phyloP scores from a whole-genome alignment of 2,797 vertebrate species.

The Decapterus maruadsi region DNA sequence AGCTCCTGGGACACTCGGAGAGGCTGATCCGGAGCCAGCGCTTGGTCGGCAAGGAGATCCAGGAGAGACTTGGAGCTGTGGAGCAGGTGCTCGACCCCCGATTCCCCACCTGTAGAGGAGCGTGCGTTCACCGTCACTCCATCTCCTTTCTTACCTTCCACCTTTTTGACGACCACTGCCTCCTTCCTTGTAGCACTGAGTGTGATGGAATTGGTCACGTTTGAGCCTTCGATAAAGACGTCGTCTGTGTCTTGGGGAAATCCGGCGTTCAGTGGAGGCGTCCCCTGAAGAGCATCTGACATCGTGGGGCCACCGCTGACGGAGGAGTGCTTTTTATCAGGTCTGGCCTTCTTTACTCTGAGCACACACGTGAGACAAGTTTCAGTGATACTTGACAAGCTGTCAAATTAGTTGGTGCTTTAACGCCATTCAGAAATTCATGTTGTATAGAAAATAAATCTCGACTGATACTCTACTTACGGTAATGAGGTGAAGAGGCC shows the following conservation, averaged over 20 bases:
- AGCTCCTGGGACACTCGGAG: constrained; percentile 55
- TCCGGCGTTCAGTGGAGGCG: constrained; percentile 66
- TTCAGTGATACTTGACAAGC: background rate
- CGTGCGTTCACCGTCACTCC: constrained; percentile 57
- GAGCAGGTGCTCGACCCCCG: background rate
- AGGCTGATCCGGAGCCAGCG: constrained; percentile 81
- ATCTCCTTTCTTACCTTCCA: constrained; percentile 2
- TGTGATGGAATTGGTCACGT: constrained; percentile 74
- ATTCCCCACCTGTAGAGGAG: constrained; percentile 59
- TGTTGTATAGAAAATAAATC: background rate
- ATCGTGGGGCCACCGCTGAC: background rate
- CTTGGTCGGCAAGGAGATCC: constrained; percentile 88
- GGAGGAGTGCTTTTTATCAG: constrained; percentile 45
- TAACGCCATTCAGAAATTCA: background rate
- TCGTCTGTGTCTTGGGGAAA: constrained; percentile 76
- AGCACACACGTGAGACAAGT: constrained; percentile 1
- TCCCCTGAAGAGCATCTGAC: constrained; percentile 5
- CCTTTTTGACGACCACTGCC: constrained; percentile 77
- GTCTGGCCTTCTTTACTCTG: constrained; percentile 59
- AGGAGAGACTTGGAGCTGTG: constrained; percentile 79
- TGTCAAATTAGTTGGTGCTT: background rate
- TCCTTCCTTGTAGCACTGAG: constrained; percentile 82
- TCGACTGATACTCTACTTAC: constrained; percentile 84
- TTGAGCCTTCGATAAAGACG: constrained; percentile 48
- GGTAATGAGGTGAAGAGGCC: constrained; percentile 84